Evolutionary conservation across 2,888 invertebrate species (phyloP).

Genomic region (Ernsta delagoae): DNA sequence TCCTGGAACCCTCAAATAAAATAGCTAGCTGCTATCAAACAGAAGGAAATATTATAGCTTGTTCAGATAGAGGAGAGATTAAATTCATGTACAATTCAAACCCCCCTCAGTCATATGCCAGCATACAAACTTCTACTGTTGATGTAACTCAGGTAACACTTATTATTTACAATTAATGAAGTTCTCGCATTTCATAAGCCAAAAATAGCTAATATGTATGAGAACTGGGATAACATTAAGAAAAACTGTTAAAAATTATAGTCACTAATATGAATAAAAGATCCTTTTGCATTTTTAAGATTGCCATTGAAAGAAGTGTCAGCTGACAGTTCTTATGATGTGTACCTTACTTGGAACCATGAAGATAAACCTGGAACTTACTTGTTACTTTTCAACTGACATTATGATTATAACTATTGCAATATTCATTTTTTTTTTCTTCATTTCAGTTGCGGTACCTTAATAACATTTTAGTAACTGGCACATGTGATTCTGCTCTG

Average conservation of each 20-base stretch:
- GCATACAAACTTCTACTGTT: slow-evolving; percentile 63
- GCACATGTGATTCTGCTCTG: slow-evolving; percentile 78
- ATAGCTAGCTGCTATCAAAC: slow-evolving; percentile 73
- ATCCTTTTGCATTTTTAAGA: too few relatives aligned
- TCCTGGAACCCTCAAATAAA: slow-evolving; percentile 66
- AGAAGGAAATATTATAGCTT: slow-evolving; percentile 69
- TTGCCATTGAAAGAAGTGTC: too few relatives aligned
- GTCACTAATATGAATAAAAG: too few relatives aligned
- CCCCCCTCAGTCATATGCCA: slow-evolving; percentile 71
- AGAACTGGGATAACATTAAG: too few relatives aligned
- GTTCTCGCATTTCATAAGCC: too few relatives aligned
- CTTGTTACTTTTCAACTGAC: too few relatives aligned
- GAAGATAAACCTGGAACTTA: too few relatives aligned
- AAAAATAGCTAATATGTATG: too few relatives aligned
- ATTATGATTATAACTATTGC: too few relatives aligned
- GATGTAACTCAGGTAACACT: slow-evolving; percentile 74
- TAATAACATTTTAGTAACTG: slow-evolving; percentile 74
- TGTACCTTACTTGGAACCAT: too few relatives aligned
- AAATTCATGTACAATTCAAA: slow-evolving; percentile 75
- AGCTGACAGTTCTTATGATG: too few relatives aligned
- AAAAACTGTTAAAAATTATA: too few relatives aligned
- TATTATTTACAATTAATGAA: not conserved
- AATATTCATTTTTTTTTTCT: slow-evolving; percentile 6
- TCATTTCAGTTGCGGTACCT: slow-evolving; percentile 76
- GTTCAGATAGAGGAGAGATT: slow-evolving; percentile 77